Conservation (phyloP, 2,888 invertebrate genomes). For the Gnatocerus cornutus region DNA sequence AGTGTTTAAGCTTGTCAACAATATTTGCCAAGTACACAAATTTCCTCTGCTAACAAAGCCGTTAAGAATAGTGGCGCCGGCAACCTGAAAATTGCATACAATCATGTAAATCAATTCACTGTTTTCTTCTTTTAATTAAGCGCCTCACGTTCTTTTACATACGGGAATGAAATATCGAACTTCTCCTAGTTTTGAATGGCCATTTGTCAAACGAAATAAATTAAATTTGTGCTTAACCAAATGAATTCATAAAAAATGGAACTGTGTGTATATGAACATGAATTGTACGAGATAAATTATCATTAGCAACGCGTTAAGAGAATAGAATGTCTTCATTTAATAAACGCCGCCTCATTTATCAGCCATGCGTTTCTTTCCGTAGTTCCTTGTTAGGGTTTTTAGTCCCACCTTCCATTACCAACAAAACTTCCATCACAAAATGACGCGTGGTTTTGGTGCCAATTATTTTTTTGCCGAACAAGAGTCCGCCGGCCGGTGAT, state of each 20-base stretch:
- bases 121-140: constrained; percentile 2
- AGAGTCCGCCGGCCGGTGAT: constrained; percentile 59
- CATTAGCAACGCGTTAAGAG: constrained; percentile 68
- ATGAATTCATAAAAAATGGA: constrained; percentile 60
- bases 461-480: constrained; percentile 48
- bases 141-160: constrained; percentile 1
- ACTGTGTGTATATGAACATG: constrained; percentile 63
- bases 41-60: neutral
- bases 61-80: neutral
- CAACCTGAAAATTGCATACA: too few relatives aligned
- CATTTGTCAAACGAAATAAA: constrained; percentile 49
- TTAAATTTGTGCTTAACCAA: constrained; percentile 49
- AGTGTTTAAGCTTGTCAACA: constrained; percentile 56
- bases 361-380: constrained; percentile 58
- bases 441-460: constrained; percentile 2
- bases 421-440: constrained; percentile 20
- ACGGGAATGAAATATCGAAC: constrained; percentile 40
- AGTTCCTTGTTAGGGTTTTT: constrained; percentile 36
- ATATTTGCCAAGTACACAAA: constrained; percentile 40
- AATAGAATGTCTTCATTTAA: constrained; percentile 69
- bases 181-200: constrained; percentile 45
- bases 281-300: constrained; percentile 66
- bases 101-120: neutral
- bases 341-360: constrained; percentile 67
- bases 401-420: constrained; percentile 25